phyloP scores from a whole-genome alignment of 2,113 vertebrate genomes.

The Pseudorasbora parva region DNA sequence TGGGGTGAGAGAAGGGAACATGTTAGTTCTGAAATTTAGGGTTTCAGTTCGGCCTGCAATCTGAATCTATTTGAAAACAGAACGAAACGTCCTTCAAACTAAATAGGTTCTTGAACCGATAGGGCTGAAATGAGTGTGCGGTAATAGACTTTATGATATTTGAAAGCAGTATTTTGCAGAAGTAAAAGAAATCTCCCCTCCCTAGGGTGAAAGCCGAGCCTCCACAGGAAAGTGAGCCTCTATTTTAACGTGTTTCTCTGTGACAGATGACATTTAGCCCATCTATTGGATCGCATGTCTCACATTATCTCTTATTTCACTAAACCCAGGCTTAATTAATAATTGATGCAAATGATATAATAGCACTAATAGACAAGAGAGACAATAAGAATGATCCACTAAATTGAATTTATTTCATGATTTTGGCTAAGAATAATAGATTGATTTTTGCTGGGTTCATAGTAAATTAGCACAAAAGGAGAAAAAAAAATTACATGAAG shows the following conservation, averaged over 20 bases:
- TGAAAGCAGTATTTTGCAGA: constrained; percentile 69
- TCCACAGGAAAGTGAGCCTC: constrained; percentile 73
- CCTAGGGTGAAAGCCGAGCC: constrained; percentile 72
- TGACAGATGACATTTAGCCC: constrained; percentile 81
- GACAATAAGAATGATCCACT: constrained; percentile 35
- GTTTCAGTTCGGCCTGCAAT: constrained; percentile 82
- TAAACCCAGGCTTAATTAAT: constrained; percentile 79
- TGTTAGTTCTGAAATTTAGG: constrained; percentile 78
- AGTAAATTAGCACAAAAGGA: not conserved
- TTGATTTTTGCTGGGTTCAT: not conserved
- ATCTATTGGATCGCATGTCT: constrained; percentile 79
- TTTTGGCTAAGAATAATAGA: not conserved
- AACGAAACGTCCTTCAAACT: constrained; percentile 70
- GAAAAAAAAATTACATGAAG: no score
- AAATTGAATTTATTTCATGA: constrained; percentile 13
- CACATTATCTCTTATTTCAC: constrained; percentile 81
- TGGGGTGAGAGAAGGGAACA: constrained; percentile 66
- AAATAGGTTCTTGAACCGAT: constrained; percentile 67
- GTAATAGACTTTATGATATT: constrained; percentile 71
- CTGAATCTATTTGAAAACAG: constrained; percentile 73
- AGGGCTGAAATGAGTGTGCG: constrained; percentile 63
- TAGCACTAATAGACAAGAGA: constrained; percentile 48
- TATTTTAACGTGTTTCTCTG: constrained; percentile 81
- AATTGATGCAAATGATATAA: constrained; percentile 72
- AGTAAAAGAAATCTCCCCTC: constrained; percentile 76